phyloP scores from a whole-genome alignment of 1,140 invertebrate species.

The Zelostemma sp. region DNA sequence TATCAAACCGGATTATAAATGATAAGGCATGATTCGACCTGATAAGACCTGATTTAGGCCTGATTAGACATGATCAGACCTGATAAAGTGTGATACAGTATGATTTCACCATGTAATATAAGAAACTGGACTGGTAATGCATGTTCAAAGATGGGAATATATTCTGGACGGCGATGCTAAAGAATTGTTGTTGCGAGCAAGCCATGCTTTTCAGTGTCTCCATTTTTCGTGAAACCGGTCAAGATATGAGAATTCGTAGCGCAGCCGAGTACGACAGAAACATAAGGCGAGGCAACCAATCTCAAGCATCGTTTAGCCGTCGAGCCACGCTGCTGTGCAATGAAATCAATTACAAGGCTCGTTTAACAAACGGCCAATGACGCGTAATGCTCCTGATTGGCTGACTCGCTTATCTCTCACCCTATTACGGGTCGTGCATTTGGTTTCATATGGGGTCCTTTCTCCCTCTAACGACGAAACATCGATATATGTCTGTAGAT shows the following conservation, averaged over 20 bases:
- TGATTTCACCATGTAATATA: too few relatives aligned
- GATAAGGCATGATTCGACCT: too few relatives aligned
- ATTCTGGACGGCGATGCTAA: too few relatives aligned
- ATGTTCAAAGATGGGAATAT: too few relatives aligned
- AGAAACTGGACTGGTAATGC: too few relatives aligned
- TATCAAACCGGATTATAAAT: too few relatives aligned
- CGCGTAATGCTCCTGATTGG: constrained; percentile 46
- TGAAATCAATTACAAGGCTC: constrained; percentile 50
- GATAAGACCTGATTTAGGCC: too few relatives aligned
- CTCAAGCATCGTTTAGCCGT: constrained; percentile 25
- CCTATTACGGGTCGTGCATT: constrained; percentile 39
- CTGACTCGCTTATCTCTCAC: constrained; percentile 45
- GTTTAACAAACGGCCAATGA: constrained; percentile 50
- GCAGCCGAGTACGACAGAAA: constrained; percentile 26
- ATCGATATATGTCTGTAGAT: constrained; percentile 30
- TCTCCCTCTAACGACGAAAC: constrained; percentile 37
- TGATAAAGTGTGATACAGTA: too few relatives aligned
- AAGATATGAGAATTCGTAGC: not conserved
- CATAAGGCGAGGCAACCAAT: constrained; percentile 38
- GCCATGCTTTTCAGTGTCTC: too few relatives aligned
- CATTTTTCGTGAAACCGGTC: too few relatives aligned
- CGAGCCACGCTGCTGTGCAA: constrained; percentile 18
- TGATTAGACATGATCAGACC: too few relatives aligned
- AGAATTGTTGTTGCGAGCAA: too few relatives aligned
- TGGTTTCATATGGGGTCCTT: constrained; percentile 35